Evolutionary conservation across 2,113 vertebrate genomes (phyloP).

Genomic region (Pseudopodoces humilis): DNA sequence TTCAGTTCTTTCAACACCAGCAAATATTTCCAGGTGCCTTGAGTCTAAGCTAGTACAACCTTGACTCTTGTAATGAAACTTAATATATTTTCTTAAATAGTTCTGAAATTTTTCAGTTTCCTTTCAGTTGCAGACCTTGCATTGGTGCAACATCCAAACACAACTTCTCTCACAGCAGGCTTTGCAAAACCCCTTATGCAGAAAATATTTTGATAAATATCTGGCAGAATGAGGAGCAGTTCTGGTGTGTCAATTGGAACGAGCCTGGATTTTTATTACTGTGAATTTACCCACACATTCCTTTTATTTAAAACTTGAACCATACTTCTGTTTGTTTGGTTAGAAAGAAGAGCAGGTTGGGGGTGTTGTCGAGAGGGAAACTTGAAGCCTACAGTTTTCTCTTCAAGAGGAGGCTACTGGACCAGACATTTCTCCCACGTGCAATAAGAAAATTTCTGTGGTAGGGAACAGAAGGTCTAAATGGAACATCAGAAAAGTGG

Average conservation of each 20-base stretch:
- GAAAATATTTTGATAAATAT: not conserved
- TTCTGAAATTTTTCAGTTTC: not conserved
- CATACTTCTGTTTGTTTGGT: not conserved
- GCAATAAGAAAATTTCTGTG: not conserved
- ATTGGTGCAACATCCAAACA: not conserved
- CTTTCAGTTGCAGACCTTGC: not conserved
- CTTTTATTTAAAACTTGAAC: not conserved
- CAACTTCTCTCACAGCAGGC: not conserved
- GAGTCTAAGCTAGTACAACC: slow-evolving; percentile 23
- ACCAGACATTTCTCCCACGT: fast-evolving
- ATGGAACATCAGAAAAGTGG: not conserved
- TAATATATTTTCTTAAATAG: not conserved
- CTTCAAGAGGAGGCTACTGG: not conserved
- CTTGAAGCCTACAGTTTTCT: not conserved
- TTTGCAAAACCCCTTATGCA: not conserved
- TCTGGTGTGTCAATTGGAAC: not conserved
- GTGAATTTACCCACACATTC: not conserved
- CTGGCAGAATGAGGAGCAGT: not conserved
- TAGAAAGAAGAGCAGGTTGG: not conserved
- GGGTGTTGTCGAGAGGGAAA: not conserved
- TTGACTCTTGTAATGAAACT: not conserved
- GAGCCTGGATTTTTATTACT: not conserved
- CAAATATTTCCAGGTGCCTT: slow-evolving; percentile 78
- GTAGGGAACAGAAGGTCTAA: not conserved
- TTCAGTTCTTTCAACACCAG: slow-evolving; percentile 72